These are phyloP conservation scores for Scalopus aquaticus DNA, from an alignment of 2,113 vertebrate genomes.

Conservation along the genomic window DNA sequence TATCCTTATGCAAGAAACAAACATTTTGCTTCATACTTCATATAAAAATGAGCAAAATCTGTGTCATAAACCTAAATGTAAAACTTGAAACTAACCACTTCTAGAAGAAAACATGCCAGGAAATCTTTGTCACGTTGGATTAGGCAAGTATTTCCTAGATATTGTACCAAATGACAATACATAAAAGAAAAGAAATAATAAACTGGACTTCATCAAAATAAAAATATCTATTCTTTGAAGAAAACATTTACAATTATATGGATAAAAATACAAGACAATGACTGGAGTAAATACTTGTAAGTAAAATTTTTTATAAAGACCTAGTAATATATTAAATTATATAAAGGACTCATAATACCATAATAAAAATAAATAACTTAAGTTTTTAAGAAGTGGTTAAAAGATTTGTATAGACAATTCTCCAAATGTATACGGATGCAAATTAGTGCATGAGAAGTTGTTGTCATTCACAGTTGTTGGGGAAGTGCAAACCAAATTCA, in stretches of 20 bases:
- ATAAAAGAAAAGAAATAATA: not conserved
- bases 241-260: not conserved
- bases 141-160: not conserved
- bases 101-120: not conserved
- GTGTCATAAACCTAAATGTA: not conserved
- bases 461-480: not conserved
- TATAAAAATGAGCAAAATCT: not conserved
- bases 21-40: not conserved
- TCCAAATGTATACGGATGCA: not conserved
- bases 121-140: not conserved
- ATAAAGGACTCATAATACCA: not conserved
- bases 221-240: not conserved
- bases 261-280: not conserved
- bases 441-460: not conserved
- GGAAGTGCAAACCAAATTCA: not conserved
- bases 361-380: not conserved
- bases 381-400: not conserved
- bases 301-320: not conserved
- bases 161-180: not conserved
- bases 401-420: not conserved
- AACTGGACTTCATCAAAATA: not conserved
- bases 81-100: not conserved
- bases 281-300: not conserved
- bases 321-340: not conserved
- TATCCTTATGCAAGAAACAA: not conserved